Percentiles rank a stretch among this genome's conserved stretches.
Evolutionary conservation across 2,888 invertebrate species (phyloP).

Genomic region (Elgonia sp.): DNA sequence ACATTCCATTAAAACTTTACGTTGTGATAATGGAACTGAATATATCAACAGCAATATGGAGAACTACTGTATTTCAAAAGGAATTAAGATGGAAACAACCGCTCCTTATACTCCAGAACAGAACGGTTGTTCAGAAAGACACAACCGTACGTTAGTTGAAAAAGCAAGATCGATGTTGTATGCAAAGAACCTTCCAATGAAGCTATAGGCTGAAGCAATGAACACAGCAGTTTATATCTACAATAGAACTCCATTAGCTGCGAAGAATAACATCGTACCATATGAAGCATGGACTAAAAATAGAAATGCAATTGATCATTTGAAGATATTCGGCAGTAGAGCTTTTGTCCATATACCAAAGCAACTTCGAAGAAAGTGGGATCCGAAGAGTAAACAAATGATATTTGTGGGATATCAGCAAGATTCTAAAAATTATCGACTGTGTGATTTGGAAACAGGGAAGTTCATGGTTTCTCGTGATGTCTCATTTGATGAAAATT

Average conservation of each 20-base stretch:
- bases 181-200: constrained; percentile 60
- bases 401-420: constrained; percentile 61
- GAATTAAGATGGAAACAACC: constrained; percentile 31
- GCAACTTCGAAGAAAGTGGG: constrained; percentile 55
- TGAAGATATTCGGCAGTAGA: constrained; percentile 47
- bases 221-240: constrained; percentile 60
- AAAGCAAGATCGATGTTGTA: constrained; percentile 64
- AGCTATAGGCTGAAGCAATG: constrained; percentile 75
- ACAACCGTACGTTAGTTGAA: constrained; percentile 73
- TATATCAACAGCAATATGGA: constrained; percentile 49
- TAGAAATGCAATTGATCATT: constrained; percentile 17
- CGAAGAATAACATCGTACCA: constrained; percentile 54
- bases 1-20: constrained; percentile 36
- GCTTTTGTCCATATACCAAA: constrained; percentile 61
- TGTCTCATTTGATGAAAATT: constrained; percentile 28
- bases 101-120: constrained; percentile 70
- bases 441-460: constrained; percentile 33
- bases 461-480: constrained; percentile 61
- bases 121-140: constrained; percentile 73
- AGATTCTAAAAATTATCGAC: constrained; percentile 55
- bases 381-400: constrained; percentile 52
- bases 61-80: constrained; percentile 10
- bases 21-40: constrained; percentile 53
- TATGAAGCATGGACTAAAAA: constrained; percentile 61
- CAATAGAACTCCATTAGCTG: constrained; percentile 58